Base-by-base conservation (phyloP, 2,113 vertebrate species). In the Pao palembangensis region DNA sequence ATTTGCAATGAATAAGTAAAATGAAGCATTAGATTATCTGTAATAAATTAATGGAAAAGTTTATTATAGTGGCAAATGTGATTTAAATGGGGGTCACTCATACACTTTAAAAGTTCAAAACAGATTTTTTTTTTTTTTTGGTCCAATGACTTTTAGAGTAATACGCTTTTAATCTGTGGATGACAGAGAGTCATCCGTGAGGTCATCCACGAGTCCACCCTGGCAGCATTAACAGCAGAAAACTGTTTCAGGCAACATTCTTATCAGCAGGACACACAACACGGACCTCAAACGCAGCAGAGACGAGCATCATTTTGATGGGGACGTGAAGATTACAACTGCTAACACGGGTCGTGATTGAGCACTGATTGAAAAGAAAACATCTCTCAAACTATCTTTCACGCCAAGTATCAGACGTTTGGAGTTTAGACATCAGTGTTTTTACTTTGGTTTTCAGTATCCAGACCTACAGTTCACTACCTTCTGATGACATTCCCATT, bases 191-290 rank as follows among this genome's bases (percentile, higher is more conserved):
- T 58, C 54, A 20, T n/a, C 4, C 51, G 19, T 8, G 51, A 52
- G 19, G 52, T 42, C 25, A 25, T 3, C 41, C 44, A 53, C 59
- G 56, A 63, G 61, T 68, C 48, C 61, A 70, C 18, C 34, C 51
- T 16, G 64, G 60, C 58, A 77, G 48, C 59, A 71, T 67, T 51
- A 63, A 82, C 34, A 12, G 70, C 28, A 65, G 63, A 69, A 81
- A 69, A 63, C 49, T 51, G 59, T 69, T 71, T 71, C 79, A 55
- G 49, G 68, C 73, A 73, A 73, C 73, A 53, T 67, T 62, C 73
- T 86, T 86, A 86, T 86, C 82, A 64, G 76, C 69, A 14, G 50
- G 41, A 67, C 78, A 75, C 80, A 82, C 72, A 21, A 73, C 61
- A 69, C 73, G 55, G 75, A 67, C 78, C 75, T 76, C 68, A 75